Evolutionary conservation across 2,797 vertebrate species (phyloP), one percentile per base, ranked within the genome.

Genomic region (Xenentodon cancila): DNA sequence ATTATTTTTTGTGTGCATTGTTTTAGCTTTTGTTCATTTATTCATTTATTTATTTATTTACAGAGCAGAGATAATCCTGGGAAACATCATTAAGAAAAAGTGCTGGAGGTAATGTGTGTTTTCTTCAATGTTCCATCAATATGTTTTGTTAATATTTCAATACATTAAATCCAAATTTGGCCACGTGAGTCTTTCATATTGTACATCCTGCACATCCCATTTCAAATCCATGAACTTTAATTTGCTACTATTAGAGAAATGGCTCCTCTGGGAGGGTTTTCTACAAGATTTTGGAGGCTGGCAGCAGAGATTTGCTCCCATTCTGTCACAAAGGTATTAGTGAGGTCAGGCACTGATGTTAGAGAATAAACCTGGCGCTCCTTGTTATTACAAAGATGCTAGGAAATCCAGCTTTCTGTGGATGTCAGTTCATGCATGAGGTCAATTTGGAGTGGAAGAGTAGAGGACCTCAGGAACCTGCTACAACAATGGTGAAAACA

Each of bases 51-150:
- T 21, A 54, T 49, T 45, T 64, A 48, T 68, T 84, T 56, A 1
- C 90, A 99, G 97, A 92, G 97, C 97, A 42, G 97, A 99, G 90
- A 93, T 98, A 69, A 97, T 99, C 84, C 92, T 99, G 79, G 97
- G 97, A 54, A 99, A 95, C 90, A 99, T 99, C 89, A 97, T 99
- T 91, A 97, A 95, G 94, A 99, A 98, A 88, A 99, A 98, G 84
- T 96, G 95, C 88, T 99, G 97, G 97, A 98, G 97, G 97, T 99
- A 94, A 74, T 62, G 49, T 71, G 44, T 13, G 8, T 48, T 17
- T 7, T 68, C 19, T 37, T 37, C 2, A 37, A 37, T 32, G 9
- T 13, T 1, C 34, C 11, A 13, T 12, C 34, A 37, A 37, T 37
- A 37, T 9, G 8, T 46, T 46, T 46, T 46, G 15, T 8, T 13